Percentiles rank a stretch among this genome's conserved stretches.
Evolutionary conservation across 2,113 vertebrate species (phyloP).

Genomic region (Apteryx owenii): DNA sequence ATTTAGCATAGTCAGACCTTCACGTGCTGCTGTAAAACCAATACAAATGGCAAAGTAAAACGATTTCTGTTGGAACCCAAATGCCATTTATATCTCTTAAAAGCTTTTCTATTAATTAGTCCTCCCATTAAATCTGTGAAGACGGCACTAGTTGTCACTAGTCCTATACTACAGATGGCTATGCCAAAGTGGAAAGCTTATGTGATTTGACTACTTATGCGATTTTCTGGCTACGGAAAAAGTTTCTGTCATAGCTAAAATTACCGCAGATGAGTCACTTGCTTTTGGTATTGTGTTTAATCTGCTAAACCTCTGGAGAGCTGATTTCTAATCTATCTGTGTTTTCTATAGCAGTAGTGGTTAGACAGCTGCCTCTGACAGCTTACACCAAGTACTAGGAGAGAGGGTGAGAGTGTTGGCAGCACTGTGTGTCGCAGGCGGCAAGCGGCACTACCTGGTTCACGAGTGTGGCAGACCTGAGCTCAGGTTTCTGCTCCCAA

Average conservation of each 20-base stretch:
- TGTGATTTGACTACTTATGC: background rate
- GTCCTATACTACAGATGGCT: background rate
- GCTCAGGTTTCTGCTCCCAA: background rate
- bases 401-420: background rate
- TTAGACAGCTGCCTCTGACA: background rate
- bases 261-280: background rate
- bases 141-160: background rate
- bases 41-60: background rate
- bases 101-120: background rate
- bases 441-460: rapidly evolving
- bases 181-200: background rate
- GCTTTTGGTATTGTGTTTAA: background rate
- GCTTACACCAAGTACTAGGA: background rate
- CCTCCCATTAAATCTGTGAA: background rate
- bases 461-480: background rate
- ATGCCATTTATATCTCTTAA: background rate
- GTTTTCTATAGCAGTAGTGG: background rate
- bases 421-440: rapidly evolving
- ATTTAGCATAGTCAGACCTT: background rate
- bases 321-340: background rate
- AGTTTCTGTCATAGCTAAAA: background rate
- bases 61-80: background rate
- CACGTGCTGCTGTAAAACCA: background rate
- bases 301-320: background rate
- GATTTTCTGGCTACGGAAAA: background rate